A percentile compares a stretch with the other conserved stretches of the same genome.
These are phyloP conservation scores for Dicaeum eximium DNA, from an alignment of 2,113 vertebrate genomes.

Conservation along the genomic window DNA sequence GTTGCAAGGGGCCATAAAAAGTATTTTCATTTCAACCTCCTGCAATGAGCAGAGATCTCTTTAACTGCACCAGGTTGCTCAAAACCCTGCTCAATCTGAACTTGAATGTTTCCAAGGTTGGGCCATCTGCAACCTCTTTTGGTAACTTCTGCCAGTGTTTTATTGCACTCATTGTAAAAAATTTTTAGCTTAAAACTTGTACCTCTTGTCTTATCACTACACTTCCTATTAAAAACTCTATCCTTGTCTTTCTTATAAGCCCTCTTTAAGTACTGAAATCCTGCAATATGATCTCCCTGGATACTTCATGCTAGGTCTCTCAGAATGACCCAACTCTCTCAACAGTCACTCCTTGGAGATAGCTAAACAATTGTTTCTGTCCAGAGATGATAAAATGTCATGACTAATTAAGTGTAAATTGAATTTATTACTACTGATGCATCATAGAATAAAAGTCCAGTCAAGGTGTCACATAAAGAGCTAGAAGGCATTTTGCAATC, in stretches of 20 bases:
- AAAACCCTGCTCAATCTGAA: background rate
- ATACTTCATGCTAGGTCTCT: background rate
- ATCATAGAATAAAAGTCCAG: background rate
- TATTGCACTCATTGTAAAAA: background rate
- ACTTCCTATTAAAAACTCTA: background rate
- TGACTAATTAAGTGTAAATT: background rate
- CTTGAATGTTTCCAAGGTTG: background rate
- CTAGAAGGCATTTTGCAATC: background rate
- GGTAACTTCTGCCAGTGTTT: background rate
- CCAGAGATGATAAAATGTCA: background rate
- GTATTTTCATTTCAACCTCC: rapidly evolving
- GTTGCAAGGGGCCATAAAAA: background rate
- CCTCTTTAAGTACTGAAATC: background rate
- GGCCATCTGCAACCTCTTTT: background rate
- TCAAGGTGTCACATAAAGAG: background rate
- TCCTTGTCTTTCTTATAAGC: background rate
- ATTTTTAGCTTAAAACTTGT: rapidly evolving
- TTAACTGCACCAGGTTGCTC: background rate
- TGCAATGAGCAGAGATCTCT: background rate
- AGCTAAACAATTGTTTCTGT: background rate
- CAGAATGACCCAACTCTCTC: background rate
- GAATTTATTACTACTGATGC: background rate
- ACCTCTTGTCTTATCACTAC: rapidly evolving
- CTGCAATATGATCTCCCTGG: background rate
- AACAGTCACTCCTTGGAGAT: background rate